A percentile compares a stretch with the other conserved stretches of the same genome.
Conservation (phyloP, 2,113 vertebrate genomes). For the Hippocampus guttulatus region DNA sequence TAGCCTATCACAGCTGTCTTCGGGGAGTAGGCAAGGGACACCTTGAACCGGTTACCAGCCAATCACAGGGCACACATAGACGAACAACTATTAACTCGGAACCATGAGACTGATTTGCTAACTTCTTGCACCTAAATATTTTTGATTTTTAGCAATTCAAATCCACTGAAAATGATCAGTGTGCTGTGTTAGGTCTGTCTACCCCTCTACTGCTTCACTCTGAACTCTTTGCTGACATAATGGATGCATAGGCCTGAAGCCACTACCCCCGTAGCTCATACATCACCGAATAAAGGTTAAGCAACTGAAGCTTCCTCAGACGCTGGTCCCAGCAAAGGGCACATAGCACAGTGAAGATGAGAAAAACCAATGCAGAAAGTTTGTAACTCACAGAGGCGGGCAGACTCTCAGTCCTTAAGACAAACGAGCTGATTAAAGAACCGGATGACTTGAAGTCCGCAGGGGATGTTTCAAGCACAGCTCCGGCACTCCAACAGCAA, state of each 20-base stretch:
- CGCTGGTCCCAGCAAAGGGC: slow-evolving; percentile 53
- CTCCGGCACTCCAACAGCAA: slow-evolving; percentile 20
- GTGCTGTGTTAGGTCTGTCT: slow-evolving; percentile 29
- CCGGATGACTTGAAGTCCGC: slow-evolving; percentile 2
- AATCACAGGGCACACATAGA: too few species aligned
- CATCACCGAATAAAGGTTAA: slow-evolving; percentile 69
- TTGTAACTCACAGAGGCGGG: slow-evolving; percentile 12
- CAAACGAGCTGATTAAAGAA: slow-evolving; percentile 32
- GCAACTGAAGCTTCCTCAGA: slow-evolving; percentile 51
- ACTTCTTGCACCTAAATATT: background rate
- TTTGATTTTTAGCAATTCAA: slow-evolving; percentile 42
- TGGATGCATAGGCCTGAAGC: slow-evolving; percentile 52
- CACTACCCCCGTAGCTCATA: slow-evolving; percentile 51
- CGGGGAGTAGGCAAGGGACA: too few species aligned
- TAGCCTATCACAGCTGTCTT: too few species aligned
- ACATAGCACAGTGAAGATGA: slow-evolving; percentile 17
- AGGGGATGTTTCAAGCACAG: slow-evolving; percentile 9
- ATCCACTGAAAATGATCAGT: slow-evolving; percentile 54
- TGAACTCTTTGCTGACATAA: slow-evolving; percentile 43
- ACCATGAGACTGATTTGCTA: background rate
- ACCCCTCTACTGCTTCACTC: slow-evolving; percentile 27
- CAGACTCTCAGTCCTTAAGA: slow-evolving; percentile 11
- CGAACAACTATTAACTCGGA: background rate
- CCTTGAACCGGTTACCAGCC: too few species aligned
- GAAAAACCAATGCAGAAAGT: slow-evolving; percentile 51